phyloP scores from a whole-genome alignment of 2,113 vertebrate species.

The Varanus komodoensis region DNA sequence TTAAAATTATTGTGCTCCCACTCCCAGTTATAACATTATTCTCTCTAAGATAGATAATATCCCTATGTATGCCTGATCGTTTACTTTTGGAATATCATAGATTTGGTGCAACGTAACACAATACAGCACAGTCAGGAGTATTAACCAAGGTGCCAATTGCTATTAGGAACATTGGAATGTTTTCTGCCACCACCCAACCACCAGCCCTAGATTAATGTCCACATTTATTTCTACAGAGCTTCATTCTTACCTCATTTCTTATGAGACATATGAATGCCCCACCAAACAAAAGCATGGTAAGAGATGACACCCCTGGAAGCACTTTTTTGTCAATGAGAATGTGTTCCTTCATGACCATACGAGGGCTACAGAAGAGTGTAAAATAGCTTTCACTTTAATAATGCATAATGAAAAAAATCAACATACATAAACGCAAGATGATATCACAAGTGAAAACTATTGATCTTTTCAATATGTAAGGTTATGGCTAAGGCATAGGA shows the following conservation, averaged over 20 bases:
- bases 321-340: neutral
- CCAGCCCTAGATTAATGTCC: too few relatives aligned
- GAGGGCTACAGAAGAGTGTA: neutral
- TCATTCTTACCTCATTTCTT: neutral
- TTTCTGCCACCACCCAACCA: neutral
- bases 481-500: slow-evolving; percentile 34
- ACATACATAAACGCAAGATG: slow-evolving; percentile 33
- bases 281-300: neutral
- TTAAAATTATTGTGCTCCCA: neutral
- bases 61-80: neutral
- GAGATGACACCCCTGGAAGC: neutral
- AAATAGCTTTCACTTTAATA: neutral
- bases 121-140: neutral
- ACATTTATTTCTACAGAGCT: neutral
- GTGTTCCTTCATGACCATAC: neutral
- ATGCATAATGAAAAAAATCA: slow-evolving; percentile 41
- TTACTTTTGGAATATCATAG: slow-evolving; percentile 13
- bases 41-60: neutral
- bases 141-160: neutral
- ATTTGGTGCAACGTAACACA: neutral
- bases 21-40: neutral
- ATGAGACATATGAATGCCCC: neutral
- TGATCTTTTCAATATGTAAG: neutral
- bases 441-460: neutral
- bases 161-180: neutral